Conservation (phyloP, 2,113 vertebrate species). For the Indicator indicator region DNA sequence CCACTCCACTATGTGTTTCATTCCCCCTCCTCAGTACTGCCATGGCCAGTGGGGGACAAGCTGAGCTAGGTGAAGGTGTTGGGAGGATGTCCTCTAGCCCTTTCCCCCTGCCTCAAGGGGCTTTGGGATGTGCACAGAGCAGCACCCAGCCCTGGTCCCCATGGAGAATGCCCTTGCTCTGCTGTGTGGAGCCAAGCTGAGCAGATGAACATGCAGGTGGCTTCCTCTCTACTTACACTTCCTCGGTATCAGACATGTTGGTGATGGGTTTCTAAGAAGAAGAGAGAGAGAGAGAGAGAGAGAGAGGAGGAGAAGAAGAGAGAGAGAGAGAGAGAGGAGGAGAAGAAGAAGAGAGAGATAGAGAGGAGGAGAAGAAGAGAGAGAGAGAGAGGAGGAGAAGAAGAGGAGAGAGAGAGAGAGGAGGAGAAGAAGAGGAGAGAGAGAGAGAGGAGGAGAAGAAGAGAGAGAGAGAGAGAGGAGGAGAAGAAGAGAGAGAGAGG, state of each 20-base stretch:
- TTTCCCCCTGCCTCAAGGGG: rapidly evolving
- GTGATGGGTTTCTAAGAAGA: slow-evolving; percentile 73
- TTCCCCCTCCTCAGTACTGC: not conserved
- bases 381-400: too few relatives aligned
- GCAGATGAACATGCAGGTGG: not conserved
- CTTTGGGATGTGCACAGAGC: not conserved
- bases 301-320: too few relatives aligned
- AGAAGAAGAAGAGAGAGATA: too few relatives aligned
- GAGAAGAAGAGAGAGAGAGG: not conserved
- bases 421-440: not conserved
- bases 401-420: not conserved
- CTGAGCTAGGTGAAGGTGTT: not conserved
- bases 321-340: not conserved
- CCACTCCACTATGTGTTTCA: not conserved
- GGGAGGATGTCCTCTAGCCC: not conserved
- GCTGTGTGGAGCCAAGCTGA: not conserved
- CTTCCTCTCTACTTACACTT: slow-evolving; percentile 84
- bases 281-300: not conserved
- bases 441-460: too few relatives aligned
- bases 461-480: too few relatives aligned
- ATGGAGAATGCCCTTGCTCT: rapidly evolving
- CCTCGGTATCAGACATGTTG: slow-evolving; percentile 93
- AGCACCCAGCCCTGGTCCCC: rapidly evolving
- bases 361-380: too few relatives aligned
- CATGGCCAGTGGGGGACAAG: rapidly evolving